Evolutionary conservation across 2,113 vertebrate species (phyloP).

Genomic region (Chloebia gouldiae): DNA sequence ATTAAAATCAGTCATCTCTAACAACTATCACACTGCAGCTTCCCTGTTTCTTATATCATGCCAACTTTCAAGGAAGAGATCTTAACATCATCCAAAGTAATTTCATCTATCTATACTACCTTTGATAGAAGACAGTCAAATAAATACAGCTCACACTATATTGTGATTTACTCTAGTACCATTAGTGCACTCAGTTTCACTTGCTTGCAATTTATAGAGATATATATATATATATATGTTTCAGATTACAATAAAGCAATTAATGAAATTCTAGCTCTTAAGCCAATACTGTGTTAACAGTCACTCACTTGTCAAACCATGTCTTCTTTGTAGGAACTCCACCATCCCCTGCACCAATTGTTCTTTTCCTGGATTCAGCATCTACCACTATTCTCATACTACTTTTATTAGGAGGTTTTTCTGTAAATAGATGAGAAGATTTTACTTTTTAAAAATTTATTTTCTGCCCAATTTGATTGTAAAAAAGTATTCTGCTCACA

Average conservation of each 20-base stretch:
- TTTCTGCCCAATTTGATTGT: neutral
- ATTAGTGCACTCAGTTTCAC: neutral
- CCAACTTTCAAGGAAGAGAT: neutral
- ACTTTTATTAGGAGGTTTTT: constrained; percentile 89
- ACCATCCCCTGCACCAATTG: constrained; percentile 77
- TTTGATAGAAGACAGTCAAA: neutral
- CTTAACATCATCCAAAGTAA: neutral
- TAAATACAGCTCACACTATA: neutral
- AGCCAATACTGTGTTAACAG: neutral
- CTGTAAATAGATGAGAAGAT: constrained; percentile 71
- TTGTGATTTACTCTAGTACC: neutral
- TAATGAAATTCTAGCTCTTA: neutral
- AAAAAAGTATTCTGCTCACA: neutral
- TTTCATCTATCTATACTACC: neutral
- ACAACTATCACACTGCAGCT: neutral
- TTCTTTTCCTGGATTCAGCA: constrained; percentile 92
- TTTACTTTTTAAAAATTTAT: neutral
- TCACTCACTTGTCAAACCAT: constrained; percentile 95
- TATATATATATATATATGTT: neutral
- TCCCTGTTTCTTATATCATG: neutral
- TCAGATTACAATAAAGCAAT: neutral
- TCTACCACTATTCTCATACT: constrained; percentile 95
- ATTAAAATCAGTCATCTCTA: neutral
- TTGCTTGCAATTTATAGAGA: neutral
- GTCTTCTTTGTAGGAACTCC: constrained; percentile 86